Base-by-base conservation (phyloP, 2,888 invertebrate species). In the Antitype chi region DNA sequence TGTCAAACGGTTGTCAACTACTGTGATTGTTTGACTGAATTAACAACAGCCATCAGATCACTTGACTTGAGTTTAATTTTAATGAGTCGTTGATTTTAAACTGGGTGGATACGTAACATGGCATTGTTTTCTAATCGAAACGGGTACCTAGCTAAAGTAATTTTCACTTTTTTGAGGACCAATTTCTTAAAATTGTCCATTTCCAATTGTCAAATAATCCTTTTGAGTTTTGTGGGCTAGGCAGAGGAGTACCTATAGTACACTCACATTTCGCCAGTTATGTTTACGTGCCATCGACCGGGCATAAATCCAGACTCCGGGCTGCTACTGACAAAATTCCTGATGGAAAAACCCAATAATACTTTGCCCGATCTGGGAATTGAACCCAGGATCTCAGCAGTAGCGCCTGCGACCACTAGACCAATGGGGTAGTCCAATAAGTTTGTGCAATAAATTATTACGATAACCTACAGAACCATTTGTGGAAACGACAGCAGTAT, bases 211-310 rank as follows among this genome's bases (percentile, higher is more conserved):
- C n/a, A n/a, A n/a, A n/a, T n/a, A n/a, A n/a, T 43, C 28, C n/a
- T 74, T 59, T 55, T 62, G 28, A 74, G 53, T 60, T 9, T 49
- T 43, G 52, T 32, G 52, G 20, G 28, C 9, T 43, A 53, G 28
- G 43, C 11, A 47, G 43, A 13, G 43, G 11, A 13, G 13, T 17
- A 28, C 17, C 17, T 28, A 7, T 1, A 15, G 25, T 55, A n/a
- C 55, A 25, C 57, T 0, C 25, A 57, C 25, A 57, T 25, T 25
- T 57, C 17, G 25, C 17, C 25, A 28, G 25, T 28, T 8, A 13
- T n/a, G 8, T 17, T 25, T 7, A 8, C 7, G 25, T 13, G 57
- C 57, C 25, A 15, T 57, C 25, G 13, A 57, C 57, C 13, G 57
- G 25, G 2, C 0, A 6, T 6, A n/a, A n/a, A 25, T 57, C n/a